Conservation (phyloP, 2,888 invertebrate genomes). For the Kuschelorhynchus macadamiae region DNA sequence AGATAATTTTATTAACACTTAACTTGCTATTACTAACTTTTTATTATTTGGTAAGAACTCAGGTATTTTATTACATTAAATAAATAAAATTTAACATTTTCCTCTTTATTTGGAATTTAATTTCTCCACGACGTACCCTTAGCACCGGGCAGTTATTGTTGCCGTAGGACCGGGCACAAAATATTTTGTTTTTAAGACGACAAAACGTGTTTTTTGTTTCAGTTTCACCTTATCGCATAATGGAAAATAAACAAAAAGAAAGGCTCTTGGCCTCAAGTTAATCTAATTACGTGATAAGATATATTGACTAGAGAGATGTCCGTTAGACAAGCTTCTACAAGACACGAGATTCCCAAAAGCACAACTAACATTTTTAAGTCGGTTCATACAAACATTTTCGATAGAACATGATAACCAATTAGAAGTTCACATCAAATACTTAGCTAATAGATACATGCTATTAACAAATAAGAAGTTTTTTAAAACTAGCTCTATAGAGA, state of each 20-base stretch:
- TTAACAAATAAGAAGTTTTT: background rate
- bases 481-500: background rate
- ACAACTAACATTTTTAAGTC: background rate
- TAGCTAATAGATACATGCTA: background rate
- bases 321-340: background rate
- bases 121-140: background rate
- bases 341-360: background rate
- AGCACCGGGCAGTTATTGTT: background rate
- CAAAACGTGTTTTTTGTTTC: background rate
- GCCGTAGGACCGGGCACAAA: background rate
- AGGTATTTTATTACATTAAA: background rate
- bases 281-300: background rate
- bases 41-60: background rate
- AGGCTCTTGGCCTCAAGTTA: background rate
- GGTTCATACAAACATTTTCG: constrained; percentile 5
- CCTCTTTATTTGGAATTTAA: background rate
- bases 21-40: background rate
- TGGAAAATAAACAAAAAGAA: background rate
- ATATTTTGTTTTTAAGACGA: no score
- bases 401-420: background rate
- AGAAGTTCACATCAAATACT: background rate
- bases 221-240: background rate
- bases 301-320: background rate
- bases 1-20: no score
- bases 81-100: background rate